Evolutionary conservation across 2,888 invertebrate species (phyloP).

Genomic region (Drosophila anomalata): DNA sequence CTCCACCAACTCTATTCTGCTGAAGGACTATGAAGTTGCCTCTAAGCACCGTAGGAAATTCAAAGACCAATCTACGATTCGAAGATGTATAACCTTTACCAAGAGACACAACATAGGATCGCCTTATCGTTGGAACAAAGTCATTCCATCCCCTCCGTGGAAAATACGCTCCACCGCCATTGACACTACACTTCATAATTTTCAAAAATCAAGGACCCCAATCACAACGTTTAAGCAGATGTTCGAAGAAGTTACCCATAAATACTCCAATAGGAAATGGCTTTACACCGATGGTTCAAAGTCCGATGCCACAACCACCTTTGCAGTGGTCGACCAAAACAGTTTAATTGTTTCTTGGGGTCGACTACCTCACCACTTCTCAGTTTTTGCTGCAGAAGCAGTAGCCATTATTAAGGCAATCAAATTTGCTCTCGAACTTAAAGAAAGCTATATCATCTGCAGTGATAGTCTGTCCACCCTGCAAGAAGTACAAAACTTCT

Average conservation of each 20-base stretch:
- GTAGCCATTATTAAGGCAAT: constrained; percentile 1
- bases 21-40: constrained; percentile 2
- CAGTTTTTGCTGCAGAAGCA: background rate
- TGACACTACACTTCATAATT: constrained; percentile 17
- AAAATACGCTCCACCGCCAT: constrained; percentile 3
- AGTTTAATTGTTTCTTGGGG: constrained; percentile 10
- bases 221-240: constrained; percentile 15
- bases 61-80: constrained; percentile 9
- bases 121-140: background rate
- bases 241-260: constrained; percentile 14
- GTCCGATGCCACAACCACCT: constrained; percentile 6
- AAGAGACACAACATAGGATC: constrained; percentile 11
- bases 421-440: background rate
- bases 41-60: constrained; percentile 4
- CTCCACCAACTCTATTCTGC: too few species aligned
- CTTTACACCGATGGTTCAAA: constrained; percentile 10
- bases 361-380: background rate
- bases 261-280: constrained; percentile 19
- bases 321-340: constrained; percentile 14
- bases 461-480: constrained; percentile 21
- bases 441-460: constrained; percentile 13
- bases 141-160: constrained; percentile 2
- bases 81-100: constrained; percentile 1
- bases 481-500: constrained; percentile 17
- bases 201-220: constrained; percentile 15